phyloP scores from a whole-genome alignment of 2,888 invertebrate species.

The Cephonodes hylas region DNA sequence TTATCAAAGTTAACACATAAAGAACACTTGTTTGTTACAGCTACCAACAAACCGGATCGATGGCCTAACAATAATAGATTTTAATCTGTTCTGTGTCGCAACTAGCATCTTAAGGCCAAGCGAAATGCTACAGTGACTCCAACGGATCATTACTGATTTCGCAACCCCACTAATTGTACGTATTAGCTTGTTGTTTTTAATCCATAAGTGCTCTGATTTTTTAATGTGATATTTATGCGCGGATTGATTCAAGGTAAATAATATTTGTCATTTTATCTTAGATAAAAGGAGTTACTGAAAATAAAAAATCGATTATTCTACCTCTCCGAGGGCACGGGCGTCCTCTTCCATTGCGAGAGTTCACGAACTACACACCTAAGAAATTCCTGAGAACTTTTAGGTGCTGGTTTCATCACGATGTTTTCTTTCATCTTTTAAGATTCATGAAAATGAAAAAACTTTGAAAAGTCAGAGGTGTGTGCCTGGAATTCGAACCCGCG shows the following conservation, averaged over 20 bases:
- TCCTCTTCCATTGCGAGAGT: no score
- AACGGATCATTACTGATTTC: slow-evolving; percentile 52
- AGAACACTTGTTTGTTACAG: background rate
- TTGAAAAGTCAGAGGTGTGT: no score
- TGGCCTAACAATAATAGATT: slow-evolving; percentile 8
- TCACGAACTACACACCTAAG: no score
- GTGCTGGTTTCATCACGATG: no score
- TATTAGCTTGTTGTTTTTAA: slow-evolving; percentile 11
- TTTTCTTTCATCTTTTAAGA: no score
- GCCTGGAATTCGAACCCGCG: no score
- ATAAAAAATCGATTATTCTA: no score
- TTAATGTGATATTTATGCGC: slow-evolving; percentile 6
- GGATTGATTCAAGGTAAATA: background rate
- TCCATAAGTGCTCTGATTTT: slow-evolving; percentile 9
- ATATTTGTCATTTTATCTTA: background rate
- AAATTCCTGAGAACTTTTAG: no score
- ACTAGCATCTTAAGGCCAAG: slow-evolving; percentile 57
- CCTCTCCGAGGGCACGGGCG: no score
- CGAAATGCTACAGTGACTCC: slow-evolving; percentile 64
- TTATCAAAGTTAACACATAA: background rate
- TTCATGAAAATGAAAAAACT: no score
- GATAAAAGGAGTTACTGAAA: background rate
- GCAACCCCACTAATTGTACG: slow-evolving; percentile 8
- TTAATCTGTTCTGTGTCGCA: slow-evolving; percentile 41
- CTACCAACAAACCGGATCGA: background rate